These are phyloP conservation scores for Sesia bembeciformis DNA, from an alignment of 2,888 invertebrate species.

Conservation along the genomic window DNA sequence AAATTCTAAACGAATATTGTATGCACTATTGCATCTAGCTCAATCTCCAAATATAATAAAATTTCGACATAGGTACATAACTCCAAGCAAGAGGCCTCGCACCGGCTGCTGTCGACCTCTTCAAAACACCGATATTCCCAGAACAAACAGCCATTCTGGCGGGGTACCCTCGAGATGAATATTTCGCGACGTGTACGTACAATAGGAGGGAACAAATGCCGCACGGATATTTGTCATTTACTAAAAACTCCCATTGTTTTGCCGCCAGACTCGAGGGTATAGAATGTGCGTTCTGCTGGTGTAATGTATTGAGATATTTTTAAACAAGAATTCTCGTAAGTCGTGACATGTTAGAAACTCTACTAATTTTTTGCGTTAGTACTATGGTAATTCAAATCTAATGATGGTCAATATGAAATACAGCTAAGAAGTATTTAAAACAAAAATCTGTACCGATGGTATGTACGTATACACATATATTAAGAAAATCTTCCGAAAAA, in stretches of 20 bases:
- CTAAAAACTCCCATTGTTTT: slow-evolving; percentile 16
- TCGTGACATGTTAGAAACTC: too few relatives aligned
- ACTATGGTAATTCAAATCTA: too few relatives aligned
- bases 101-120: neutral
- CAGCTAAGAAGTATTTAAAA: too few relatives aligned
- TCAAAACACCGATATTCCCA: neutral
- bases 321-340: too few relatives aligned
- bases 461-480: too few relatives aligned
- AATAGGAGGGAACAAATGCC: slow-evolving; percentile 12
- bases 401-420: too few relatives aligned
- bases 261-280: neutral
- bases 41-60: neutral
- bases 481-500: too few relatives aligned
- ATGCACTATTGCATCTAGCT: neutral
- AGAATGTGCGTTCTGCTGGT: too few relatives aligned
- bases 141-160: slow-evolving; percentile 14
- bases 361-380: too few relatives aligned
- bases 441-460: too few relatives aligned
- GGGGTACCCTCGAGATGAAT: slow-evolving; percentile 10
- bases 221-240: slow-evolving; percentile 8
- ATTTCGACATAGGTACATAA: neutral
- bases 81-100: neutral
- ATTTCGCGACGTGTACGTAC: slow-evolving; percentile 10
- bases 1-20: neutral
- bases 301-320: too few relatives aligned